Percentiles rank a stretch among this genome's conserved stretches.
phyloP scores from a whole-genome alignment of 2,797 vertebrate species.

The Pangasius djambal region DNA sequence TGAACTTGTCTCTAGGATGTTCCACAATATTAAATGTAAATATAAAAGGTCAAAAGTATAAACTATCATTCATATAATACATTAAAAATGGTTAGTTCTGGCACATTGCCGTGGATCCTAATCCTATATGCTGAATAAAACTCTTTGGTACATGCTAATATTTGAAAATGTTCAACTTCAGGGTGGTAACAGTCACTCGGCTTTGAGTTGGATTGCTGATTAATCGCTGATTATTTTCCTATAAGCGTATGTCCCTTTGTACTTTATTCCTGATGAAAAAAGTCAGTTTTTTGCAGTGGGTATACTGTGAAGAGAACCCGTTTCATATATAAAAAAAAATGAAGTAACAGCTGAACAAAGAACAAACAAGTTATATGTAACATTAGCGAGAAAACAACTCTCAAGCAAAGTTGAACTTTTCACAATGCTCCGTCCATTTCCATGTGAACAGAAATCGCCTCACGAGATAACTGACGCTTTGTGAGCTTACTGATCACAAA shows the following conservation, averaged over 20 bases:
- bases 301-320: neutral
- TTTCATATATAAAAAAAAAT: neutral
- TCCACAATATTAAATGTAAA: neutral
- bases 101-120: neutral
- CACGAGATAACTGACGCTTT: neutral
- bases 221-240: neutral
- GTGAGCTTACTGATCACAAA: conserved; percentile 3
- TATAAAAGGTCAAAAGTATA: neutral
- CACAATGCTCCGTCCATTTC: neutral
- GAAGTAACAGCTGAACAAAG: neutral
- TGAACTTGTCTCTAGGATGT: neutral
- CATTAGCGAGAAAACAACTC: neutral
- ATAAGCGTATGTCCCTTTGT: neutral
- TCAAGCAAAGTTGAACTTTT: neutral
- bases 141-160: neutral
- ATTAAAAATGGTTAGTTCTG: neutral
- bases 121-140: neutral
- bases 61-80: neutral
- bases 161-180: neutral
- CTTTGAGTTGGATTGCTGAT: neutral
- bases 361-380: neutral
- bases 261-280: neutral
- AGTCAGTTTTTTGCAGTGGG: neutral
- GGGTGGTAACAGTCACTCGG: neutral
- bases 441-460: neutral